Percentiles rank a stretch among this genome's conserved stretches.
Conservation (phyloP, 2,888 invertebrate species). For the Drosophila barbarae region DNA sequence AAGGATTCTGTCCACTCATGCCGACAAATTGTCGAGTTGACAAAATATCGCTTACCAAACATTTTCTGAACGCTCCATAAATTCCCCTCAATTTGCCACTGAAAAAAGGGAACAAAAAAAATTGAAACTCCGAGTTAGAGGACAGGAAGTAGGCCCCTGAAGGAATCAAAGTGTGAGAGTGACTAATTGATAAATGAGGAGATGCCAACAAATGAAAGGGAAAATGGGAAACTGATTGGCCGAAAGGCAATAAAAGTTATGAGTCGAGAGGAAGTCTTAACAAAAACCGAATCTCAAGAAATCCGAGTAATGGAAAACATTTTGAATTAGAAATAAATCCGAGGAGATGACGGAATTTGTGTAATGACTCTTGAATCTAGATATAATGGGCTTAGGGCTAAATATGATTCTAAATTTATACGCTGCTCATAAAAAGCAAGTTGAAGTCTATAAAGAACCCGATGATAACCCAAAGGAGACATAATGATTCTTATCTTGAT, state of each 20-base stretch:
- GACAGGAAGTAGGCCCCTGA: slow-evolving; percentile 60
- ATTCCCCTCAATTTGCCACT: slow-evolving; percentile 35
- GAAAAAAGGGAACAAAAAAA: slow-evolving; percentile 18
- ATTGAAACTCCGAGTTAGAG: slow-evolving; percentile 7
- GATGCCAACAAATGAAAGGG: slow-evolving; percentile 22
- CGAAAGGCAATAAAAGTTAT: slow-evolving; percentile 6
- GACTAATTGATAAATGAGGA: slow-evolving; percentile 43
- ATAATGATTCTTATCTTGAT: slow-evolving; percentile 9
- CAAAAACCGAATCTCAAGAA: slow-evolving; percentile 2
- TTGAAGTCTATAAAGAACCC: slow-evolving; percentile 1
- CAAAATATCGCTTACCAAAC: slow-evolving; percentile 51
- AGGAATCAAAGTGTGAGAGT: slow-evolving; percentile 34
- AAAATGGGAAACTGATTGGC: slow-evolving; percentile 18
- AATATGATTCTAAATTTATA: slow-evolving; percentile 4
- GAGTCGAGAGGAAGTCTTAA: slow-evolving; percentile 2
- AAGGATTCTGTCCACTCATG: slow-evolving; percentile 58
- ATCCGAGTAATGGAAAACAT: background rate
- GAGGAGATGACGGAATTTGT: background rate
- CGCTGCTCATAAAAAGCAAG: slow-evolving; percentile 1
- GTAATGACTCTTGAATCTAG: slow-evolving; percentile 8
- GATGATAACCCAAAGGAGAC: slow-evolving; percentile 3
- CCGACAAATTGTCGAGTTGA: slow-evolving; percentile 56
- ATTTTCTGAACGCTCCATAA: slow-evolving; percentile 35
- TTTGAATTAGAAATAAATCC: background rate
- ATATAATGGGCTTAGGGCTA: slow-evolving; percentile 3